Percentiles rank a stretch among this genome's conserved stretches.
Conservation (phyloP, 2,888 invertebrate genomes). For the Miltochrista miniata region DNA sequence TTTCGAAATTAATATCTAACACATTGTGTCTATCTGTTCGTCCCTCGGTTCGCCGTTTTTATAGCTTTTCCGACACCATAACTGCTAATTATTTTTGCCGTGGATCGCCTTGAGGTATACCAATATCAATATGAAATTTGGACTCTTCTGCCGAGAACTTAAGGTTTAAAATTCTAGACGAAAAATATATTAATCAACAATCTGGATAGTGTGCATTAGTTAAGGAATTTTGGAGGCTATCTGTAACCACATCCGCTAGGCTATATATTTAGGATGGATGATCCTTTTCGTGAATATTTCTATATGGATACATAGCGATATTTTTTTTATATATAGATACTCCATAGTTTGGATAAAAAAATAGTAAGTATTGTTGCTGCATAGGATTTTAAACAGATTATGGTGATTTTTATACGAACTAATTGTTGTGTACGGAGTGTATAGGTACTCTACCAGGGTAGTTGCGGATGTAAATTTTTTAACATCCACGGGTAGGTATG, state of each 20-base stretch:
- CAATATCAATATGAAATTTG: constrained; percentile 33
- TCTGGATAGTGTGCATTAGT: constrained; percentile 39
- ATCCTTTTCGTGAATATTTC: constrained; percentile 1
- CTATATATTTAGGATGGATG: constrained; percentile 29
- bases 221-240: constrained; percentile 33
- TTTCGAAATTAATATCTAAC: constrained; percentile 82
- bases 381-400: too few species aligned
- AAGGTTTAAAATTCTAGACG: constrained; percentile 29
- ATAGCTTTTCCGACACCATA: constrained; percentile 71
- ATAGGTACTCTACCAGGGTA: too few species aligned
- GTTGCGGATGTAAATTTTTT: too few species aligned
- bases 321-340: too few species aligned
- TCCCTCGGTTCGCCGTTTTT: constrained; percentile 75
- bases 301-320: not conserved
- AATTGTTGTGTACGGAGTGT: too few species aligned
- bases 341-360: too few species aligned
- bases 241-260: constrained; percentile 29
- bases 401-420: too few species aligned
- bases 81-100: constrained; percentile 69
- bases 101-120: constrained; percentile 59
- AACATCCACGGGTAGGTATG: too few species aligned
- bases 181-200: constrained; percentile 42
- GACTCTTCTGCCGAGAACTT: constrained; percentile 32
- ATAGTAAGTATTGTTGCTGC: too few species aligned
- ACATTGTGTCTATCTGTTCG: constrained; percentile 78